These are phyloP conservation scores for Bombus polaris DNA, from an alignment of 1,140 invertebrate species.

Conservation along the genomic window DNA sequence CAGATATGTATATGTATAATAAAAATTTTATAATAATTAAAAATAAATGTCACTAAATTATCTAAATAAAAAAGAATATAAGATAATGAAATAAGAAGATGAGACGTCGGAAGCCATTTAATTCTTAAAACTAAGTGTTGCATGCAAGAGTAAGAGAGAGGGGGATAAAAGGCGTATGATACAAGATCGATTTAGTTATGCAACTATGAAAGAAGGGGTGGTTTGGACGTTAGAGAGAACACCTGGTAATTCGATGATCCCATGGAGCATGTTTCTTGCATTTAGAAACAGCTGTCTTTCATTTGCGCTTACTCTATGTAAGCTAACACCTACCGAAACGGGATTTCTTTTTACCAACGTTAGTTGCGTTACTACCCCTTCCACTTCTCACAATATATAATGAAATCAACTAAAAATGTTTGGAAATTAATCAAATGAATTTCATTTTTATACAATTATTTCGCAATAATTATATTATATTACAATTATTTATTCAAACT, in stretches of 20 bases:
- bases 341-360: neutral
- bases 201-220: constrained; percentile 33
- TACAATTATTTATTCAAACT: no score
- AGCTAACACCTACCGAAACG: neutral
- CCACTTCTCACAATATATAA: neutral
- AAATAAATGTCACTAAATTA: neutral
- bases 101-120: constrained; percentile 28
- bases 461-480: no score
- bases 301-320: constrained; percentile 46
- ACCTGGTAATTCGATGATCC: constrained; percentile 74
- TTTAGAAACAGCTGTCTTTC: constrained; percentile 71
- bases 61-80: neutral
- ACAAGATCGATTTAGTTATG: constrained; percentile 24
- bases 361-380: neutral
- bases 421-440: neutral
- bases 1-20: no score
- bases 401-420: neutral
- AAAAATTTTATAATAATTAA: neutral
- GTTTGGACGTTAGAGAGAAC: constrained; percentile 56
- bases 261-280: constrained; percentile 65
- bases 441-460: neutral
- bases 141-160: neutral
- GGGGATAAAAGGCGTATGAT: neutral
- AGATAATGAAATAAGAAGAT: neutral
- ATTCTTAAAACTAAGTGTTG: constrained; percentile 37